phyloP scores from a whole-genome alignment of 37 sponge, comb jelly and placozoan species.

The Geodia barretti region DNA sequence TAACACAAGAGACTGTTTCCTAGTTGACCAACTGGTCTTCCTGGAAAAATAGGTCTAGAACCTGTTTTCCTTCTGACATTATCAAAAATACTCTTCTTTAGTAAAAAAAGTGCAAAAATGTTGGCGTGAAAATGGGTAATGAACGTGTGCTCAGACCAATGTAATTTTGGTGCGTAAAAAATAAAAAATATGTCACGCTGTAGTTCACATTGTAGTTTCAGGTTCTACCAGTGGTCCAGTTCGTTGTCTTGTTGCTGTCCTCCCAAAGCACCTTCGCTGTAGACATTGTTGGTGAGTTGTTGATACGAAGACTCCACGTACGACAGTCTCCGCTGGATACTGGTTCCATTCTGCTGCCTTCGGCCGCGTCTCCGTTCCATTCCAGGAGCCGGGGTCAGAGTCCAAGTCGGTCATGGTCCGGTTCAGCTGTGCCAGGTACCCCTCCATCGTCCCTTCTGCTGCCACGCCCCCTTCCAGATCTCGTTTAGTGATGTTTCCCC shows the following conservation, averaged over 20 bases:
- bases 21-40: conserved; percentile 83
- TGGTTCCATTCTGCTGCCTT: conserved; percentile 13
- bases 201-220: too few species aligned
- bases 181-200: too few species aligned
- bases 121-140: too few species aligned
- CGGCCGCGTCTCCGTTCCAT: too few species aligned
- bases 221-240: neutral
- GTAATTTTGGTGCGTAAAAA: too few species aligned
- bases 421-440: conserved; percentile 31
- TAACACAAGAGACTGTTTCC: conserved; percentile 79
- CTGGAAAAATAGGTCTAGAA: conserved; percentile 52
- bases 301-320: conserved; percentile 53
- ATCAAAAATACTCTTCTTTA: too few species aligned
- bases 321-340: conserved; percentile 18
- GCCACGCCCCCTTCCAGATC: neutral
- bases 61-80: neutral
- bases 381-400: conserved; percentile 11
- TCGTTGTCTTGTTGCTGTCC: neutral
- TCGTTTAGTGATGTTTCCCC: neutral
- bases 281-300: conserved; percentile 33
- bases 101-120: too few species aligned
- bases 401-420: conserved; percentile 20
- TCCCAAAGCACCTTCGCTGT: neutral
- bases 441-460: conserved; percentile 9
- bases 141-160: too few species aligned